These are phyloP conservation scores for Lycodopsis pacificus DNA, from an alignment of 2,797 vertebrate genomes.

Conservation along the genomic window DNA sequence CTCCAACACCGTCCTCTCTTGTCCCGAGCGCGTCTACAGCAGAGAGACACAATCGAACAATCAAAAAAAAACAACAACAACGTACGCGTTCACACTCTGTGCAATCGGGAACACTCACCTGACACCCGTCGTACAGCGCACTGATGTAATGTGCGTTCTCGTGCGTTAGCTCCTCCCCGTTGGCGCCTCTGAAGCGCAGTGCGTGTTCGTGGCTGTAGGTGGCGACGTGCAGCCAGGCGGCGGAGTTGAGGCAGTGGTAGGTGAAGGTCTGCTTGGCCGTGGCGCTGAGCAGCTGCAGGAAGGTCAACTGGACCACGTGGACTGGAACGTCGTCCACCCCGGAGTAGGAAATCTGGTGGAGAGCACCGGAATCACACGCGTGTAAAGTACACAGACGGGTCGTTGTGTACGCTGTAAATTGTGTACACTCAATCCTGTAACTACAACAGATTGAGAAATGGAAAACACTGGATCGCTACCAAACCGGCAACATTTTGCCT, in stretches of 20 bases:
- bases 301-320: slow-evolving; percentile 95
- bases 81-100: not conserved
- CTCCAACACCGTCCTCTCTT: slow-evolving; percentile 93
- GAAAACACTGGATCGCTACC: not conserved
- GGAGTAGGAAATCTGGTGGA: slow-evolving; percentile 90
- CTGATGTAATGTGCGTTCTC: slow-evolving; percentile 92
- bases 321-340: slow-evolving; percentile 89
- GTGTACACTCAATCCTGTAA: not conserved
- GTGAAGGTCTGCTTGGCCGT: slow-evolving; percentile 93
- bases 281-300: slow-evolving; percentile 93
- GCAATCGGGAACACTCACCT: slow-evolving; percentile 54
- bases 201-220: slow-evolving; percentile 88
- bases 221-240: slow-evolving; percentile 90
- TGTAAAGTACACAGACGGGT: not conserved
- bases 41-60: not conserved
- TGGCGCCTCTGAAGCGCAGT: slow-evolving; percentile 93
- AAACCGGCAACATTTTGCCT: not conserved
- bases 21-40: slow-evolving; percentile 90
- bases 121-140: slow-evolving; percentile 82
- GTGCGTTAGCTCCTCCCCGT: slow-evolving; percentile 93
- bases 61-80: not conserved
- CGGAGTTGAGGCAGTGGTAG: slow-evolving; percentile 95
- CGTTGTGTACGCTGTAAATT: not conserved
- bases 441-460: not conserved
- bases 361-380: slow-evolving; percentile 1